phyloP scores from a whole-genome alignment of 1,140 invertebrate genomes.

The Penaeus vannamei region DNA sequence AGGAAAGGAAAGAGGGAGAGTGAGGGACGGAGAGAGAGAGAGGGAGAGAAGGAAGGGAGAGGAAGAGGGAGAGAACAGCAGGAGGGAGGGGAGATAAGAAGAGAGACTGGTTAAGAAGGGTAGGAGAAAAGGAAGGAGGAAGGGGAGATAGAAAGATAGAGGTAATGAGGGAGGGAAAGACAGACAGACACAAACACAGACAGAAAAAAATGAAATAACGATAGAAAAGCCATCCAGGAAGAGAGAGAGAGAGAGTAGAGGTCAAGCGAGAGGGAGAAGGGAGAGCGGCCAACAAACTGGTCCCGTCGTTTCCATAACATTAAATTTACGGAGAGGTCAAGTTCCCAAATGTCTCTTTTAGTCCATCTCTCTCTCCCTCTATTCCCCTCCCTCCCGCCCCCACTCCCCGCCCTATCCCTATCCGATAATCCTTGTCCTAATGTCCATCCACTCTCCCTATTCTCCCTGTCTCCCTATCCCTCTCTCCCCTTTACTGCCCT shows the following conservation, averaged over 20 bases:
- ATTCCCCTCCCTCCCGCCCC: neutral
- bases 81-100: neutral
- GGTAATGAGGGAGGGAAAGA: neutral
- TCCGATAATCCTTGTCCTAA: too few relatives aligned
- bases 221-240: neutral
- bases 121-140: neutral
- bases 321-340: neutral
- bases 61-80: too few relatives aligned
- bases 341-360: neutral
- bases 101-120: neutral
- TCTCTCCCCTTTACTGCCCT: too few relatives aligned
- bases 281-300: neutral
- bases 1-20: neutral
- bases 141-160: neutral
- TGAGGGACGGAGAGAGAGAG: neutral
- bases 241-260: neutral
- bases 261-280: conserved; percentile 19
- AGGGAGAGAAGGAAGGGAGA: neutral
- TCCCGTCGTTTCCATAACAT: neutral
- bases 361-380: neutral
- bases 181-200: neutral
- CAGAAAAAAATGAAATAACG: neutral
- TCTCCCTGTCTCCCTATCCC: too few relatives aligned
- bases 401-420: too few relatives aligned
- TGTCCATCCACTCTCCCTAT: too few relatives aligned